Evolutionary conservation across 1,140 invertebrate genomes (phyloP).

Genomic region (Dermatophagoides farinae): DNA sequence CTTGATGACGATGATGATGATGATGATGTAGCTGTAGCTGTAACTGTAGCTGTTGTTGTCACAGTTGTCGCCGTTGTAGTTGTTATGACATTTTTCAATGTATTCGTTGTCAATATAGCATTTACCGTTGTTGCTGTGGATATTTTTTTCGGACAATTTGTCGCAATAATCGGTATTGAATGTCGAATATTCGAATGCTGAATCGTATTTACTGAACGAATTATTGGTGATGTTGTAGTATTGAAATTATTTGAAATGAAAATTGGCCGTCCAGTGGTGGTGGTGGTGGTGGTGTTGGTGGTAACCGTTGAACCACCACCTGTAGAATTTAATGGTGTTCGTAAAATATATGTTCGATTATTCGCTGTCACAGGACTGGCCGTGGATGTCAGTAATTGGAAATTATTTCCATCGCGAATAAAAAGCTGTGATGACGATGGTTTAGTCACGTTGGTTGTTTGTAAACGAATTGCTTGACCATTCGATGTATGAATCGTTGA

Average conservation of each 20-base stretch:
- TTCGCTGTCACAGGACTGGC: background rate
- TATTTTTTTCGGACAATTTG: constrained; percentile 13
- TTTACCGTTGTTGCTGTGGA: constrained; percentile 8
- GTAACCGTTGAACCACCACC: background rate
- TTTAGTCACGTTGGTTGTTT: constrained; percentile 44
- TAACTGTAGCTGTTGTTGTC: background rate
- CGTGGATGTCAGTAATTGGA: constrained; percentile 3
- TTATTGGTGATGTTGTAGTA: background rate
- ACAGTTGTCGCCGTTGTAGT: background rate
- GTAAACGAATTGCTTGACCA: constrained; percentile 22
- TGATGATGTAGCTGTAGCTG: background rate
- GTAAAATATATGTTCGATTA: no score
- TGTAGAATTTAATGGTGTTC: background rate
- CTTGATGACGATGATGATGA: background rate
- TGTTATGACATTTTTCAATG: background rate
- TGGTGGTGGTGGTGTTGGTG: background rate
- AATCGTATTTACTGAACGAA: background rate
- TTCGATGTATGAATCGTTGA: constrained; percentile 9
- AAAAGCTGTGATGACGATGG: background rate
- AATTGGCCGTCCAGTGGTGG: background rate
- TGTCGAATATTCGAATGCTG: constrained; percentile 5
- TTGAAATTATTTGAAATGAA: background rate
- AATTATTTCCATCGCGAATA: background rate
- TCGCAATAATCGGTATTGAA: background rate
- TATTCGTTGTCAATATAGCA: background rate